Percentiles rank a stretch among this genome's conserved stretches.
Evolutionary conservation across 2,888 invertebrate species (phyloP).

Genomic region (Seira musarum): DNA sequence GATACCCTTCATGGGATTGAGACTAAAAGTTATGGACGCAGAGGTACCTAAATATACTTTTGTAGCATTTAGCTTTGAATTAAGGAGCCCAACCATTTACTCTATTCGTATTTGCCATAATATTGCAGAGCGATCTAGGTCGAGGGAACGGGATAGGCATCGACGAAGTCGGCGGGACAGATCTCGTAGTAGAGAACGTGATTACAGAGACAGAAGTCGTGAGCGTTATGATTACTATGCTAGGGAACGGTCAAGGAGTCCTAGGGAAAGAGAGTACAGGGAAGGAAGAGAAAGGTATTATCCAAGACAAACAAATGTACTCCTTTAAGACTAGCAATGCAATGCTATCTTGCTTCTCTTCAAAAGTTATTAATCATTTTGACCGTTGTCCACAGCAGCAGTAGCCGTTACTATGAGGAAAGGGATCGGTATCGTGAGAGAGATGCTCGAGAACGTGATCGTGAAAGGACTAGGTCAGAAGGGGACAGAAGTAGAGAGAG

Average conservation of each 20-base stretch:
- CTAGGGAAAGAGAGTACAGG: slow-evolving; percentile 83
- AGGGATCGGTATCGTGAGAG: slow-evolving; percentile 87
- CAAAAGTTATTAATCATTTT: neutral
- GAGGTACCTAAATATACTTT: slow-evolving; percentile 59
- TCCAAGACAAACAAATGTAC: neutral
- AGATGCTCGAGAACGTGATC: slow-evolving; percentile 76
- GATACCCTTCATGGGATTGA: slow-evolving; percentile 98
- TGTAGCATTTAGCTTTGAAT: too few relatives aligned
- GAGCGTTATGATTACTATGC: slow-evolving; percentile 77
- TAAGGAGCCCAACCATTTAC: too few relatives aligned
- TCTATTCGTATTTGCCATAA: too few relatives aligned
- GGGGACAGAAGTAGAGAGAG: slow-evolving; percentile 77
- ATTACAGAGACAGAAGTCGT: slow-evolving; percentile 71
- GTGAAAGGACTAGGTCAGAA: slow-evolving; percentile 76
- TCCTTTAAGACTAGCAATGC: too few relatives aligned
- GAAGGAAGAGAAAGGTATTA: slow-evolving; percentile 80
- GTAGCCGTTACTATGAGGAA: slow-evolving; percentile 86
- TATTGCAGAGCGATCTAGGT: slow-evolving; percentile 74
- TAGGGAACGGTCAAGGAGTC: slow-evolving; percentile 84
- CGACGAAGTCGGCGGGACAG: slow-evolving; percentile 80
- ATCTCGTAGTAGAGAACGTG: slow-evolving; percentile 74
- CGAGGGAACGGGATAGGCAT: slow-evolving; percentile 75
- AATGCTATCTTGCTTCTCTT: slow-evolving; percentile 2
- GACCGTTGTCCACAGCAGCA: slow-evolving; percentile 50
- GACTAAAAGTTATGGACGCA: slow-evolving; percentile 92